These are phyloP conservation scores for Cheilosia urbana DNA, from an alignment of 2,888 invertebrate species.

Conservation along the genomic window DNA sequence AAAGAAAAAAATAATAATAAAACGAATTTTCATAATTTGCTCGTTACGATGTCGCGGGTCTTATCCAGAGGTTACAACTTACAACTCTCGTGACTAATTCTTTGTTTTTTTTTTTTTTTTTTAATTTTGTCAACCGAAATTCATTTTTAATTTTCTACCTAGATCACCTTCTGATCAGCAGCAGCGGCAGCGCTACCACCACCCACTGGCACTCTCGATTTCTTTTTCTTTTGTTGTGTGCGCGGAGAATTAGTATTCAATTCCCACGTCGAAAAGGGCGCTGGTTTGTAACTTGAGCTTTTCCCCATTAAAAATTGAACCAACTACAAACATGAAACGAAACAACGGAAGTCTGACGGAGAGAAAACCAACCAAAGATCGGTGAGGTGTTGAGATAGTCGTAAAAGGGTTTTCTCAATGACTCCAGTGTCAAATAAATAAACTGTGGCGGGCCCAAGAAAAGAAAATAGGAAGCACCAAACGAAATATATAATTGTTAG, in stretches of 20 bases:
- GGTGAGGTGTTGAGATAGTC: constrained; percentile 33
- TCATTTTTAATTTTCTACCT: constrained; percentile 50
- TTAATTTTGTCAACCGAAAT: constrained; percentile 15
- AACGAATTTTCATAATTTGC: constrained; percentile 11
- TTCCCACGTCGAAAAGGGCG: constrained; percentile 39
- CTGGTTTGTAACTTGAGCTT: background rate
- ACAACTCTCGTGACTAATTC: constrained; percentile 14
- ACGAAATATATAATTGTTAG: constrained; percentile 38
- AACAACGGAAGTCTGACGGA: constrained; percentile 22
- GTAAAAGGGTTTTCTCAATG: constrained; percentile 21
- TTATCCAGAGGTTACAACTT: constrained; percentile 42
- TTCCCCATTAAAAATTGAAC: constrained; percentile 11
- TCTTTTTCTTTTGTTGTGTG: constrained; percentile 32
- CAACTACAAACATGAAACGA: constrained; percentile 14
- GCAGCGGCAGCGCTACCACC: background rate
- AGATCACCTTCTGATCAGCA: constrained; percentile 52
- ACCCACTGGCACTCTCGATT: constrained; percentile 40
- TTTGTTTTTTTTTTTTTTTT: background rate
- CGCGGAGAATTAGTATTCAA: background rate
- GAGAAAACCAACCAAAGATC: constrained; percentile 15
- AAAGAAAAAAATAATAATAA: background rate
- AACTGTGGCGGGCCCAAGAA: constrained; percentile 22
- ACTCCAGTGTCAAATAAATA: constrained; percentile 42
- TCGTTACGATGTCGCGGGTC: constrained; percentile 14
- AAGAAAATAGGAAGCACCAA: constrained; percentile 43